A percentile compares a stretch with the other conserved stretches of the same genome.
Evolutionary conservation across 2,888 invertebrate species (phyloP).

Genomic region (Eupithecia tripunctaria): DNA sequence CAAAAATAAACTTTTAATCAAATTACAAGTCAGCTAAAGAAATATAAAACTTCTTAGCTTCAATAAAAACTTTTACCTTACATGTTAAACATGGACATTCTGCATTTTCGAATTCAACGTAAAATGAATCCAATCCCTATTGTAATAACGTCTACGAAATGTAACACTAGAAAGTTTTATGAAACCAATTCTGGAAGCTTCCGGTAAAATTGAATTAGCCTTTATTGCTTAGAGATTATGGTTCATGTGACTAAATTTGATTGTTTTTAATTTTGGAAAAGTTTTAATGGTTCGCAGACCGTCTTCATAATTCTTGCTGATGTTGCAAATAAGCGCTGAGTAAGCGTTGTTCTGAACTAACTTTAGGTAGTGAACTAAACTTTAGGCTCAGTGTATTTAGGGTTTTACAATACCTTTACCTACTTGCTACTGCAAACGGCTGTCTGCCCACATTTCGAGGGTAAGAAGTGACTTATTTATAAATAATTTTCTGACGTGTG

Average conservation of each 20-base stretch:
- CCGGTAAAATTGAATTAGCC: slow-evolving; percentile 5
- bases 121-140: slow-evolving; percentile 9
- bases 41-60: slow-evolving; percentile 4
- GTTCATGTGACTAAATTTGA: slow-evolving; percentile 30
- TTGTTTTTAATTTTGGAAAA: slow-evolving; percentile 65
- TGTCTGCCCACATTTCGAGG: background rate
- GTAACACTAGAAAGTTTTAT: background rate
- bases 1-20: slow-evolving; percentile 5
- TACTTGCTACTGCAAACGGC: background rate
- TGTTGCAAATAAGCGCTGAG: slow-evolving; percentile 38
- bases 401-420: background rate
- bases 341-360: slow-evolving; percentile 36
- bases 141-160: background rate
- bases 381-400: background rate
- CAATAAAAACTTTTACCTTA: slow-evolving; percentile 13
- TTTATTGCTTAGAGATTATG: slow-evolving; percentile 18
- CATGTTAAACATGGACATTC: slow-evolving; percentile 10
- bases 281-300: slow-evolving; percentile 62
- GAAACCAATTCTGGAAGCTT: background rate
- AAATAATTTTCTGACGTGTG: background rate
- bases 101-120: background rate
- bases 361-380: slow-evolving; percentile 6
- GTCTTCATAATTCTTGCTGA: slow-evolving; percentile 59
- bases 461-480: background rate
- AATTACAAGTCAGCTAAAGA: slow-evolving; percentile 3